A percentile compares a stretch with the other conserved stretches of the same genome.
Conservation (phyloP, 1,140 invertebrate genomes). For the Nasonia longicornis region DNA sequence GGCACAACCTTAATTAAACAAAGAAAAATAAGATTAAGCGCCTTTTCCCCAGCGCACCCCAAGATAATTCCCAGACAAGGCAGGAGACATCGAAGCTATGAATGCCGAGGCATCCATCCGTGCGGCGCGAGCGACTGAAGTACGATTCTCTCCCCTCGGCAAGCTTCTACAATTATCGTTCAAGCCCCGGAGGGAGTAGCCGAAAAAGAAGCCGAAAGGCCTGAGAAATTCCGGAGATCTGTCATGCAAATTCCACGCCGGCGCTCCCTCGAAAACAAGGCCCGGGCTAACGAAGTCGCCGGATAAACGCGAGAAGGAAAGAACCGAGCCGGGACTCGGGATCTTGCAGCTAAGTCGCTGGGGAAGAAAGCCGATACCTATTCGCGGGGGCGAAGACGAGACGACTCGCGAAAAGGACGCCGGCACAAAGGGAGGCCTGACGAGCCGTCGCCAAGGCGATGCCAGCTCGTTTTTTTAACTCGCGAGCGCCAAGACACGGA, state of each 20-base stretch:
- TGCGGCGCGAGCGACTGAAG: slow-evolving; percentile 3
- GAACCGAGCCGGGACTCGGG: neutral
- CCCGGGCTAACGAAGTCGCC: slow-evolving; percentile 44
- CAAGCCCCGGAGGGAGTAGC: neutral
- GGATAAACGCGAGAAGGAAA: slow-evolving; percentile 36
- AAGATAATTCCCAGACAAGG: neutral
- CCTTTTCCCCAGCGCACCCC: neutral
- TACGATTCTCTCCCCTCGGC: slow-evolving; percentile 5
- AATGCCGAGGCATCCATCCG: slow-evolving; percentile 22
- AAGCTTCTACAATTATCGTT: slow-evolving; percentile 30
- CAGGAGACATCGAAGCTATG: slow-evolving; percentile 23
- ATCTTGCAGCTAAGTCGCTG: neutral
- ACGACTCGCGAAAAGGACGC: neutral
- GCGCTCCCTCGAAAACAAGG: slow-evolving; percentile 38
- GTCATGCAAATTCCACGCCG: slow-evolving; percentile 42
- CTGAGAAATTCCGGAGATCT: slow-evolving; percentile 44
- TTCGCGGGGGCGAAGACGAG: neutral
- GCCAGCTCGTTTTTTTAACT: neutral
- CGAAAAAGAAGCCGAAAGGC: slow-evolving; percentile 16
- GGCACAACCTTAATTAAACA: too few species aligned
- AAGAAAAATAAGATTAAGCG: neutral
- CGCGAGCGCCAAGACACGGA: too few species aligned
- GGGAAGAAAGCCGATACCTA: slow-evolving; percentile 22
- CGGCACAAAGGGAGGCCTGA: neutral
- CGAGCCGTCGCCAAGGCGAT: neutral